A percentile compares a stretch with the other conserved stretches of the same genome.
These are phyloP conservation scores for Diorhabda elongata DNA, from an alignment of 1,140 invertebrate genomes.

Conservation along the genomic window DNA sequence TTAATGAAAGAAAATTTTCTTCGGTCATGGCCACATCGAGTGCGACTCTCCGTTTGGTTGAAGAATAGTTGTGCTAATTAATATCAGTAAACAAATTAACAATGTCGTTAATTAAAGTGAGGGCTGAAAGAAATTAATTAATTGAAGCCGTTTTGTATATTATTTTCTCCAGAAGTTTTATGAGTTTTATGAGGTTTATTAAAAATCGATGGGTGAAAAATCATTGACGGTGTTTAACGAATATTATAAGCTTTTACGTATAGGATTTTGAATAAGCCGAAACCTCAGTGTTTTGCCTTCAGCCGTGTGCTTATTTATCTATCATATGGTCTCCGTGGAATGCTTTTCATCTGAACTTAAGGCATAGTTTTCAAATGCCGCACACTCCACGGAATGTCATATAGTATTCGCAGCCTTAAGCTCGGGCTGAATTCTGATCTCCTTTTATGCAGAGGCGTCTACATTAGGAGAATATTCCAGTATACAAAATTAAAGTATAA, in stretches of 20 bases:
- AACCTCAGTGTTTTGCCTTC: slow-evolving; percentile 32
- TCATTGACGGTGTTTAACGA: slow-evolving; percentile 9
- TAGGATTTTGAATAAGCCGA: slow-evolving; percentile 27
- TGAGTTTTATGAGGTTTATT: slow-evolving; percentile 7
- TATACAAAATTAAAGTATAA: no score
- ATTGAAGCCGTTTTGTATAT: slow-evolving; percentile 16
- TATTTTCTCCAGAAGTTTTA: slow-evolving; percentile 11
- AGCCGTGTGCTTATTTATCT: slow-evolving; percentile 42
- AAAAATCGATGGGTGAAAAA: slow-evolving; percentile 13
- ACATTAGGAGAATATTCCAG: no score
- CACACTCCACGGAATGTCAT: slow-evolving; percentile 45
- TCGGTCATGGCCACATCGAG: not conserved
- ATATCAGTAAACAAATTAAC: slow-evolving; percentile 19
- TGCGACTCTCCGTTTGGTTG: not conserved
- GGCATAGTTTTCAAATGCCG: slow-evolving; percentile 46
- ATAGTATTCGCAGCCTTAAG: slow-evolving; percentile 38
- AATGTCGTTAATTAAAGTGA: slow-evolving; percentile 13
- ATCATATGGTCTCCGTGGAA: slow-evolving; percentile 44
- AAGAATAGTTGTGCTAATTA: slow-evolving; percentile 16
- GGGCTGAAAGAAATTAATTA: slow-evolving; percentile 10
- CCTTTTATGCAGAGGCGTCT: not conserved
- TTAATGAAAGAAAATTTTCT: not conserved
- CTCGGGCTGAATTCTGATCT: slow-evolving; percentile 1
- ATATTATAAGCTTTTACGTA: slow-evolving; percentile 18
- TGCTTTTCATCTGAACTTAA: slow-evolving; percentile 47